Evolutionary conservation across 2,113 vertebrate species (phyloP).

Genomic region (Rallus limicola): DNA sequence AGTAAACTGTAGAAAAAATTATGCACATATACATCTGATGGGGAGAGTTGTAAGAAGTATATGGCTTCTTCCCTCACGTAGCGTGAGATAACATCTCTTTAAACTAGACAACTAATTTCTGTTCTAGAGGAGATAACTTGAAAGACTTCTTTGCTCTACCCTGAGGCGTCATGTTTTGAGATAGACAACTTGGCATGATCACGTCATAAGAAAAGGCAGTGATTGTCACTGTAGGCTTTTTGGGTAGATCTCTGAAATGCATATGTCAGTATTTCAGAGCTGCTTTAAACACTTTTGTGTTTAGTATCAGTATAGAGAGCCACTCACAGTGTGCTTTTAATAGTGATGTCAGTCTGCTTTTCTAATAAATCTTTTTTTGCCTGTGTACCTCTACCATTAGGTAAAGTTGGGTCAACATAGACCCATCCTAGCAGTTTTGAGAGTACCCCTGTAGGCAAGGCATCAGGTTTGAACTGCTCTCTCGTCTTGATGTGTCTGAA

Average conservation of each 20-base stretch:
- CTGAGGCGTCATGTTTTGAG: constrained; percentile 42
- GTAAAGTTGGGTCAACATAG: background rate
- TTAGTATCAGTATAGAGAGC: background rate
- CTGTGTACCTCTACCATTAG: background rate
- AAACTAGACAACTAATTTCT: constrained; percentile 60
- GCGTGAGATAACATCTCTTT: constrained; percentile 40
- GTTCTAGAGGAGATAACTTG: constrained; percentile 38
- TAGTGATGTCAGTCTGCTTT: background rate
- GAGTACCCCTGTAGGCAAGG: background rate
- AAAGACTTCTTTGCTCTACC: constrained; percentile 44
- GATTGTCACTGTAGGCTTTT: constrained; percentile 23
- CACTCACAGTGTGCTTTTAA: background rate
- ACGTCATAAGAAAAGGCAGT: constrained; percentile 32
- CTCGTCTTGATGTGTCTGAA: background rate
- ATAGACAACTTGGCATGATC: constrained; percentile 46
- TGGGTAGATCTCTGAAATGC: constrained; percentile 22
- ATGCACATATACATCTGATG: constrained; percentile 24
- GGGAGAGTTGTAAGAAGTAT: constrained; percentile 2
- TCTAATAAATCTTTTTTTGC: background rate
- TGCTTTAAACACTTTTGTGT: background rate
- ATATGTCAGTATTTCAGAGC: background rate
- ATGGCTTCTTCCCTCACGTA: background rate
- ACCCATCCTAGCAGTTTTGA: background rate
- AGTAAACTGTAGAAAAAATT: constrained; percentile 61
- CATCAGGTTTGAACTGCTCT: background rate